Conservation (phyloP, 2,888 invertebrate species). For the Lingula anatina region DNA sequence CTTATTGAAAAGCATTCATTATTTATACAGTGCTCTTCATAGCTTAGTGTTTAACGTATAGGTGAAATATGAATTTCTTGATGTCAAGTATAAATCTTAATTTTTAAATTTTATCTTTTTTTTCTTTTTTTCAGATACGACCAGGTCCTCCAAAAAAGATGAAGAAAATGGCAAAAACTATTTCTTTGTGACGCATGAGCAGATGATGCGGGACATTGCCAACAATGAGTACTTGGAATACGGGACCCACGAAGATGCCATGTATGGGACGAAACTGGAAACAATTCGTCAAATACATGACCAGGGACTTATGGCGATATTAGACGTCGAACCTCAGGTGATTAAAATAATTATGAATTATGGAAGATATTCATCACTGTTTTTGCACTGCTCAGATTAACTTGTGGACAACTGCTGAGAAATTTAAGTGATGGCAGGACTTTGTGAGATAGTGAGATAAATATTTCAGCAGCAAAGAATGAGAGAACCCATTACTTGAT, state of each 20-base stretch:
- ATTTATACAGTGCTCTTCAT: too few species aligned
- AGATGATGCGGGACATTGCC: constrained; percentile 99
- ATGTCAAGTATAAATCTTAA: background rate
- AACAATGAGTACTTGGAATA: constrained; percentile 98
- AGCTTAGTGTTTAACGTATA: too few species aligned
- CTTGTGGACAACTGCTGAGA: too few species aligned
- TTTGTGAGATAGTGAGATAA: too few species aligned
- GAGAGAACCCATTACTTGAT: too few species aligned
- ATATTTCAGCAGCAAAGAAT: too few species aligned
- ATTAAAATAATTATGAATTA: too few species aligned
- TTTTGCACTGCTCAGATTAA: too few species aligned
- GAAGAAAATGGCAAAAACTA: constrained; percentile 98
- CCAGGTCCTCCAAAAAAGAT: constrained; percentile 88
- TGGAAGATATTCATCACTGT: too few species aligned
- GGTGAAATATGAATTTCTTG: background rate
- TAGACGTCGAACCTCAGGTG: constrained; percentile 90
- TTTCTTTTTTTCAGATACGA: constrained; percentile 72
- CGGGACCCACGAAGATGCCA: constrained; percentile 98
- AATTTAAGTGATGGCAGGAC: too few species aligned
- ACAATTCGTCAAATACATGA: constrained; percentile 96
- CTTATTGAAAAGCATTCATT: too few species aligned
- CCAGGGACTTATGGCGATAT: constrained; percentile 95
- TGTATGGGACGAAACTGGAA: constrained; percentile 99
- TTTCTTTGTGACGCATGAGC: constrained; percentile 96
- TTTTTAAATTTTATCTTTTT: background rate